Evolutionary conservation across 2,888 invertebrate species (phyloP).

Genomic region (Scotopteryx bipunctaria): DNA sequence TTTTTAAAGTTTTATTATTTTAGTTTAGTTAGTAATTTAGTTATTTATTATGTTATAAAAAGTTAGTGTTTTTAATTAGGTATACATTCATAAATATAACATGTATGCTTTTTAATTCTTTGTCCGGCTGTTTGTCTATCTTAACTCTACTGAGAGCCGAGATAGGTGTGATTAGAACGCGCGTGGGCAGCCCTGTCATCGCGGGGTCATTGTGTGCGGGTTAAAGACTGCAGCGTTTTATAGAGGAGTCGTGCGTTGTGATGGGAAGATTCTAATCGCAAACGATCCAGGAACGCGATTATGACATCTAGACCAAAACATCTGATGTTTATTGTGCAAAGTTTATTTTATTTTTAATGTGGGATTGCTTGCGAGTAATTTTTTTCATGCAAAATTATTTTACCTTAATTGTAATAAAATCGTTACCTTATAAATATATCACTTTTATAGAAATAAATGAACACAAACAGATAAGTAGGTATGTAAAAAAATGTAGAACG

Average conservation of each 20-base stretch:
- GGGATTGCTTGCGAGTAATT: not conserved
- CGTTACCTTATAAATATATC: no score
- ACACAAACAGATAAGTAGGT: no score
- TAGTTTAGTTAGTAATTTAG: not conserved
- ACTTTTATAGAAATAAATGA: no score
- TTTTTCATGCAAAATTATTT: no score
- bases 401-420: no score
- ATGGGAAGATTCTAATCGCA: constrained; percentile 41
- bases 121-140: constrained; percentile 29
- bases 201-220: constrained; percentile 71
- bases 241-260: constrained; percentile 51
- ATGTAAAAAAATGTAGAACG: not conserved
- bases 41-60: no score
- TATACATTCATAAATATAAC: no score
- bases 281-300: constrained; percentile 27
- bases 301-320: constrained; percentile 17
- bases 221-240: constrained; percentile 49
- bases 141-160: constrained; percentile 42
- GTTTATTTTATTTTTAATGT: not conserved
- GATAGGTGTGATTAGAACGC: constrained; percentile 78
- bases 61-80: not conserved
- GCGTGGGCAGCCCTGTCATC: constrained; percentile 80
- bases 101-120: not conserved
- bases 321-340: constrained; percentile 6
- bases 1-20: no score